phyloP scores from a whole-genome alignment of 2,888 invertebrate genomes.

The Polyommatus iphigenia region DNA sequence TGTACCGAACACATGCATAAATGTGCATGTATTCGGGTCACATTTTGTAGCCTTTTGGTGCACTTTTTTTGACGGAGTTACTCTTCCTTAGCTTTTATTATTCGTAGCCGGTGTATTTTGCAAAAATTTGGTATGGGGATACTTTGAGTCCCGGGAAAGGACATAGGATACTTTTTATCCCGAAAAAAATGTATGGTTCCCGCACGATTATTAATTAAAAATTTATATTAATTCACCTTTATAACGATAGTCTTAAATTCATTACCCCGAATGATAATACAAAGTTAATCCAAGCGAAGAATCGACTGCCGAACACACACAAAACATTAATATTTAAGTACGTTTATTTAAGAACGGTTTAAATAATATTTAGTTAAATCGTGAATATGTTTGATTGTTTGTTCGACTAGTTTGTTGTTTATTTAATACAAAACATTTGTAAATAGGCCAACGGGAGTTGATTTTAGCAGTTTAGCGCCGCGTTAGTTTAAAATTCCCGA shows the following conservation, averaged over 20 bases:
- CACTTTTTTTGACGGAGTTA: too few species aligned
- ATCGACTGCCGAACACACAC: background rate
- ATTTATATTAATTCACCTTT: background rate
- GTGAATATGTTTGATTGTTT: slow-evolving; percentile 7
- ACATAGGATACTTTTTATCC: too few species aligned
- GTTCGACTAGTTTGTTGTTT: background rate
- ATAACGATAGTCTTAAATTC: background rate
- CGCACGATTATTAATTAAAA: too few species aligned
- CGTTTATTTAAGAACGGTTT: slow-evolving; percentile 1
- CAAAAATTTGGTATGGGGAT: too few species aligned
- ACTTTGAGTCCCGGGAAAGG: too few species aligned
- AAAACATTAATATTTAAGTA: slow-evolving; percentile 2
- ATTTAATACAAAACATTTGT: slow-evolving; percentile 25
- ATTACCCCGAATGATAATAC: background rate
- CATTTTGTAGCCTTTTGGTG: too few species aligned
- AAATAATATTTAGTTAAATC: slow-evolving; percentile 25
- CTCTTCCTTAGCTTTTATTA: too few species aligned
- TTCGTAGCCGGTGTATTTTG: too few species aligned
- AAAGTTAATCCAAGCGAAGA: background rate
- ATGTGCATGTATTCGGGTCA: too few species aligned
- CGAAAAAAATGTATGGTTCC: too few species aligned
- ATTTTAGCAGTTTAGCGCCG: slow-evolving; percentile 33
- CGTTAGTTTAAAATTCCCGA: slow-evolving; percentile 36
- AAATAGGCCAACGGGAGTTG: slow-evolving; percentile 25
- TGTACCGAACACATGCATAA: too few species aligned